These are phyloP conservation scores for Ormyrus nitidulus DNA, from an alignment of 2,888 invertebrate species.

Conservation along the genomic window DNA sequence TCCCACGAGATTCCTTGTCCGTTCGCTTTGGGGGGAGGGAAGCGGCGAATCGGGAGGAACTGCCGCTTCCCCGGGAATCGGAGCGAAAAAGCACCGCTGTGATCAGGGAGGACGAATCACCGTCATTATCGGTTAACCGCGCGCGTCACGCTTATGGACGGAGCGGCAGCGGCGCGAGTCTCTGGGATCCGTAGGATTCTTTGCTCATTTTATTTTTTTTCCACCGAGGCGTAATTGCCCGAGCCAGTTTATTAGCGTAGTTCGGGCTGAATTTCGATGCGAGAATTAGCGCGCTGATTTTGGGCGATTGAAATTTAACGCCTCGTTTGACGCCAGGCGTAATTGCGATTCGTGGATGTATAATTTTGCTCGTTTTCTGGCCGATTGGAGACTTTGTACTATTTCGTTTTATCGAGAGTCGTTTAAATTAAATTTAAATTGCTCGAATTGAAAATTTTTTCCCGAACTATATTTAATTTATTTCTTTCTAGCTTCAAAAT, in stretches of 20 bases:
- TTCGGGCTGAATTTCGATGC: too few species aligned
- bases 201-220: background rate
- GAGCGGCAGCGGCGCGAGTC: constrained; percentile 31
- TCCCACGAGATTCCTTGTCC: background rate
- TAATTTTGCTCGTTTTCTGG: too few species aligned
- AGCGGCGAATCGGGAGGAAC: background rate
- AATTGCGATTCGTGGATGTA: background rate
- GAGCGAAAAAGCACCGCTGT: constrained; percentile 10
- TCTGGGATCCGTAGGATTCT: background rate
- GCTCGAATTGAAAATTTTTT: too few species aligned
- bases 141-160: constrained; percentile 32
- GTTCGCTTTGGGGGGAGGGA: constrained; percentile 15
- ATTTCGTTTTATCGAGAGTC: too few species aligned
- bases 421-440: too few species aligned
- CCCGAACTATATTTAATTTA: too few species aligned
- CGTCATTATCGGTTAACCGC: constrained; percentile 44
- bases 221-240: too few species aligned
- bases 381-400: too few species aligned
- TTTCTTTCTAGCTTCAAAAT: too few species aligned
- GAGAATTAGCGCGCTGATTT: background rate
- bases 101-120: constrained; percentile 8
- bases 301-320: background rate
- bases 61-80: background rate
- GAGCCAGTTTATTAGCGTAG: too few species aligned
- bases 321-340: background rate